Evolutionary conservation across 2,888 invertebrate genomes (phyloP).

Genomic region (Parapristionchus giblindavisi): DNA sequence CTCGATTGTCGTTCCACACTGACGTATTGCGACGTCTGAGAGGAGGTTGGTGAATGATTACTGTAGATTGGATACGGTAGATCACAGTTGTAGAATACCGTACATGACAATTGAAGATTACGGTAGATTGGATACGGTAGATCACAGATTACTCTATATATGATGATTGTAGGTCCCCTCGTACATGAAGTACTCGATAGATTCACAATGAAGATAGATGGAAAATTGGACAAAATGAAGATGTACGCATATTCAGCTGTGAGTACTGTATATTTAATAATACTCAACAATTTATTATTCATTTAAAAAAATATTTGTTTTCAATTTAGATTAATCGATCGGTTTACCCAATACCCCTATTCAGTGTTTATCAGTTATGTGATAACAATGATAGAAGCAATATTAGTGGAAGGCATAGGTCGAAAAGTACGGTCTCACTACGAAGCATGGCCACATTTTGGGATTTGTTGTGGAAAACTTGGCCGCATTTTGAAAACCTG

Average conservation of each 20-base stretch:
- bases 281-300: too few species aligned
- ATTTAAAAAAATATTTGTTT: too few species aligned
- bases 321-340: too few species aligned
- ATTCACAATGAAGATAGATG: conserved; percentile 52
- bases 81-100: not conserved
- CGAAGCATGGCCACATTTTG: too few species aligned
- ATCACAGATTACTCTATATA: not conserved
- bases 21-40: conserved; percentile 56
- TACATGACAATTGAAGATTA: not conserved
- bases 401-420: too few species aligned
- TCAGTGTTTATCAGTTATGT: too few species aligned
- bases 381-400: too few species aligned
- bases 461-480: too few species aligned
- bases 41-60: conserved; percentile 50
- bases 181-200: conserved; percentile 60
- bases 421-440: too few species aligned
- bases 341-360: too few species aligned
- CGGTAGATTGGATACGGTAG: not conserved
- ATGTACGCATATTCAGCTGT: conserved; percentile 67
- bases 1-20: conserved; percentile 55
- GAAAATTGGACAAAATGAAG: conserved; percentile 51
- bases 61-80: not conserved
- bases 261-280: conserved; percentile 22
- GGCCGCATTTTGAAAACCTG: too few species aligned
- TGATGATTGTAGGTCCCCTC: conserved; percentile 53